Conservation (phyloP, 1,140 invertebrate genomes). For the Drosophila bocqueti region DNA sequence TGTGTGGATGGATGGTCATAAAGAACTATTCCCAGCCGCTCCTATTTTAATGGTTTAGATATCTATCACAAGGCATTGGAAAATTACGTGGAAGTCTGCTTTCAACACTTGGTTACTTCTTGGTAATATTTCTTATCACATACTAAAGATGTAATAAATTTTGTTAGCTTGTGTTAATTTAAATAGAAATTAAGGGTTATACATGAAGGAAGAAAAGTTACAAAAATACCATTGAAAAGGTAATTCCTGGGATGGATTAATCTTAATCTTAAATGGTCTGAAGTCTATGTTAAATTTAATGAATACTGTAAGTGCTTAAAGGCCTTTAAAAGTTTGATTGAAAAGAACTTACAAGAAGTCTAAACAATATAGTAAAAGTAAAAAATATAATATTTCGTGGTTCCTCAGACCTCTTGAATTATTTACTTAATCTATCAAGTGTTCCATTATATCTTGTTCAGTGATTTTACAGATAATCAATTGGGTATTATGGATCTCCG, state of each 20-base stretch:
- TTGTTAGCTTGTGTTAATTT: neutral
- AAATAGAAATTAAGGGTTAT: too few species aligned
- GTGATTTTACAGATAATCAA: slow-evolving; percentile 12
- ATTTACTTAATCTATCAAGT: too few species aligned
- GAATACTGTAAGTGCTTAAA: neutral
- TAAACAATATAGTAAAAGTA: too few species aligned
- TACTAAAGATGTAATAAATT: neutral
- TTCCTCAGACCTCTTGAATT: too few species aligned
- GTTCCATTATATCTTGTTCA: neutral
- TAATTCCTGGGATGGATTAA: too few species aligned
- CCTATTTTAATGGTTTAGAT: slow-evolving; percentile 71
- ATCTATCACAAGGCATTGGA: slow-evolving; percentile 30
- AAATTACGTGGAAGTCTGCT: neutral
- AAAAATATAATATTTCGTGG: neutral
- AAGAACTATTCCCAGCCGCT: slow-evolving; percentile 46
- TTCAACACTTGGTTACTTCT: neutral
- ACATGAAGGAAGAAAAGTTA: too few species aligned
- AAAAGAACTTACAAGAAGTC: neutral
- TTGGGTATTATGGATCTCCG: slow-evolving; percentile 7
- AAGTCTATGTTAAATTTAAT: neutral
- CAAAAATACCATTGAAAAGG: neutral
- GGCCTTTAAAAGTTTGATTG: neutral
- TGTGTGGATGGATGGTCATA: neutral
- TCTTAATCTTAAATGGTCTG: neutral
- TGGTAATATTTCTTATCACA: neutral